A percentile compares a stretch with the other conserved stretches of the same genome.
Evolutionary conservation across 2,113 vertebrate species (phyloP).

Genomic region (Cyprinodon brontotheroides): DNA sequence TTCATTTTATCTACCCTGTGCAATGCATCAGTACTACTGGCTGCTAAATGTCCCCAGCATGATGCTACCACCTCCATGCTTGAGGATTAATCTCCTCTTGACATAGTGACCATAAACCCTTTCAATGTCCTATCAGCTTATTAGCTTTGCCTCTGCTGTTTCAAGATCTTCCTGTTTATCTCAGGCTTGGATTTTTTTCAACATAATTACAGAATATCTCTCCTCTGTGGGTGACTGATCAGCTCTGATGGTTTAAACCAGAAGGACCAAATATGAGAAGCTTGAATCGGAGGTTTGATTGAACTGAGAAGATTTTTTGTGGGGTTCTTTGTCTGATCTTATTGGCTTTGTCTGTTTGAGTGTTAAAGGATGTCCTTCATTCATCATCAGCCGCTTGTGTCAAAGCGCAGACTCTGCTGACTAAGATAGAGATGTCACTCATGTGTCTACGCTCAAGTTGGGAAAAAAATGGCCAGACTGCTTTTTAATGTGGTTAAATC

Average conservation of each 20-base stretch:
- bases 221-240: background rate
- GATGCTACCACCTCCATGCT: background rate
- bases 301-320: background rate
- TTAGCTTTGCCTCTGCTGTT: background rate
- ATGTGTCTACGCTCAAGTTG: background rate
- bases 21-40: background rate
- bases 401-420: slow-evolving; percentile 19
- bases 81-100: background rate
- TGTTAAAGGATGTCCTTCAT: background rate
- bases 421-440: slow-evolving; percentile 32
- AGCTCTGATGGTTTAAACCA: too few relatives aligned
- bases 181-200: background rate
- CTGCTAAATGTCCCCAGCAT: background rate
- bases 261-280: background rate
- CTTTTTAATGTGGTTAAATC: background rate
- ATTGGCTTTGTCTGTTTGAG: background rate
- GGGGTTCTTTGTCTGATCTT: background rate
- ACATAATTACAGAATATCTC: background rate
- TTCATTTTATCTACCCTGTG: too few relatives aligned
- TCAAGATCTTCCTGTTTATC: background rate
- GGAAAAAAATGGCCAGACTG: background rate
- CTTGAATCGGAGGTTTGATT: background rate
- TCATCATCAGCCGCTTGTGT: background rate
- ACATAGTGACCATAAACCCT: background rate
- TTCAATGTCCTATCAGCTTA: too few relatives aligned